Evolutionary conservation across 2,113 vertebrate species (phyloP), one percentile per base, ranked within the genome.

Genomic region (Protomyctophum bolini): DNA sequence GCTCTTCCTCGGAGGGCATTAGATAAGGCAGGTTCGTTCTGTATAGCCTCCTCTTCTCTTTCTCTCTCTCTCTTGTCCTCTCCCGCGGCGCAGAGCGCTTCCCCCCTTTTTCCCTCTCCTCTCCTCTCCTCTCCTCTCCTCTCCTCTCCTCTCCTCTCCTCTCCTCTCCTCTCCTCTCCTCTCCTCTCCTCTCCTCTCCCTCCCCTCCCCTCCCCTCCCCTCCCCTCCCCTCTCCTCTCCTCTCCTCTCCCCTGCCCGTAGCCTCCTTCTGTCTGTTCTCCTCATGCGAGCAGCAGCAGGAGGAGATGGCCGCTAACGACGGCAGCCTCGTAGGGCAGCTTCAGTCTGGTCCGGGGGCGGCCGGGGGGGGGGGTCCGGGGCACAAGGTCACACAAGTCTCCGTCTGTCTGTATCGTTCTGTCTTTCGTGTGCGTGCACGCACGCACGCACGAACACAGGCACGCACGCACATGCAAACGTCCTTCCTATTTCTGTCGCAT

Each of bases 231-330:
- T 6, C 68, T 73, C 79, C 76, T 66, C 68, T 69, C 52, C 57
- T 61, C 77, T 68, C 29, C 59, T 29, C 75, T 69, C 14, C 63
- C n/a, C 70, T 62, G 84, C 88, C 86, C 82, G 82, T 68, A 90
- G 82, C 86, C 79, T 80, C 76, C 76, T 87, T 83, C 85, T 89
- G 88, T 87, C 89, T 84, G 77, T 73, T 90, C 83, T 76, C 76
- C 62, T 88, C 85, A 79, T 45, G 73, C 66, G 66, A 66, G 75
- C 65, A 74, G 70, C 66, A 66, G 72, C 3, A 64, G 64, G 65
- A 75, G 49, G 12, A 68, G 48, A 79, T 41, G 33, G 63, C 70
- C 75, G 80, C 54, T 10, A 84, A 87, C 65, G 55, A 87, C 65
- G 55, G 54, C 62, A 62, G 58, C 33, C 3, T 41, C 33, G 33